Evolutionary conservation across 92 coral and sea anemone species (phyloP).

Genomic region (Pocillopora grandis): DNA sequence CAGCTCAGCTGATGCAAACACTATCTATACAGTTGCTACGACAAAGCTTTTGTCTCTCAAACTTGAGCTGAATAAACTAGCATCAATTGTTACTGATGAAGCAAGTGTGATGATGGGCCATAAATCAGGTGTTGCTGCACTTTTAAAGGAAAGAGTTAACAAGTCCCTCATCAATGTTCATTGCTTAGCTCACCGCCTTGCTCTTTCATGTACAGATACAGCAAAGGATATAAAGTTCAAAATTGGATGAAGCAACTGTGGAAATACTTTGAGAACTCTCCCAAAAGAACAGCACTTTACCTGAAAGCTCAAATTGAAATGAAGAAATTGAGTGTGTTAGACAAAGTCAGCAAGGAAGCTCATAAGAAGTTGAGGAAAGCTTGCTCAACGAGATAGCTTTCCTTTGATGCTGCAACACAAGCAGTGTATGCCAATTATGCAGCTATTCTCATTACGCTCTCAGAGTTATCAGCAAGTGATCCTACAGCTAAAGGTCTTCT

Average conservation of each 20-base stretch:
- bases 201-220: conserved; percentile 15
- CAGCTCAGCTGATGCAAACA: conserved; percentile 40
- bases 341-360: conserved; percentile 3
- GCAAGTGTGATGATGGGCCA: conserved; percentile 58
- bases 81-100: conserved; percentile 59
- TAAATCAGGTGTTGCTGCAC: conserved; percentile 55
- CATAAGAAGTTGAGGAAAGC: conserved; percentile 19
- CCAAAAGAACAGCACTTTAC: conserved; percentile 18
- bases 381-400: conserved; percentile 40
- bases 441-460: conserved; percentile 22
- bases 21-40: conserved; percentile 37
- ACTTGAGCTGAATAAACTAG: conserved; percentile 39
- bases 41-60: conserved; percentile 32
- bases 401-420: conserved; percentile 33
- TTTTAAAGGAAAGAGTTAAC: conserved; percentile 2
- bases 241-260: no score
- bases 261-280: not conserved
- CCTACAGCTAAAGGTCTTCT: conserved; percentile 29
- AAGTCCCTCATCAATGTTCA: not conserved
- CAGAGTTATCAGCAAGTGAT: not conserved
- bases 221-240: conserved; percentile 11
- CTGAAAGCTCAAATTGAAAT: conserved; percentile 9
- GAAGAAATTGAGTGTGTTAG: conserved; percentile 12
- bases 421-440: conserved; percentile 26
- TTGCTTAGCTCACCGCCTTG: conserved; percentile 12